Percentiles rank a stretch among this genome's conserved stretches.
These are phyloP conservation scores for Myiotriccus ornatus DNA, from an alignment of 2,797 vertebrate genomes.

Conservation along the genomic window DNA sequence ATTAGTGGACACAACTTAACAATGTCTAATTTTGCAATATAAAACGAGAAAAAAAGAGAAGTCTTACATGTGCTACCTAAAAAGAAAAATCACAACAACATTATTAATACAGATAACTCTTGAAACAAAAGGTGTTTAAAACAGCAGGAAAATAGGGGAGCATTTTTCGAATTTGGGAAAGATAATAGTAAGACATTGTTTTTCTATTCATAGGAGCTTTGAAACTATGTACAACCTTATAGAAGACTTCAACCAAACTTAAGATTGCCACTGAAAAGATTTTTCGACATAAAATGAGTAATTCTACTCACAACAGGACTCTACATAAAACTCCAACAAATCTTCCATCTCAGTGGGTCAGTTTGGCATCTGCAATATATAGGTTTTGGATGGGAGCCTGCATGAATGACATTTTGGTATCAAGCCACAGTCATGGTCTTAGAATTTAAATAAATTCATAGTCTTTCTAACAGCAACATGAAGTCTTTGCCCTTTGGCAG, in stretches of 20 bases:
- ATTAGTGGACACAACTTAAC: not conserved
- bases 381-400: slow-evolving; percentile 78
- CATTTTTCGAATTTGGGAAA: not conserved
- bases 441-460: slow-evolving; percentile 69
- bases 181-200: not conserved
- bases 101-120: not conserved
- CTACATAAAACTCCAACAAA: slow-evolving; percentile 82
- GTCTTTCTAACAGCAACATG: slow-evolving; percentile 67
- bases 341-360: slow-evolving; percentile 78
- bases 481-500: slow-evolving; percentile 58
- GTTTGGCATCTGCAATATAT: slow-evolving; percentile 82
- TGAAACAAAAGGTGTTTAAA: not conserved
- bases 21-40: not conserved
- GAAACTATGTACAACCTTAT: slow-evolving; percentile 7
- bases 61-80: not conserved
- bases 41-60: not conserved
- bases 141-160: not conserved
- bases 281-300: slow-evolving; percentile 72
- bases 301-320: slow-evolving; percentile 53
- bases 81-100: too few species aligned
- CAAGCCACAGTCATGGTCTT: slow-evolving; percentile 68
- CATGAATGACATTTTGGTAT: slow-evolving; percentile 77
- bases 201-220: not conserved
- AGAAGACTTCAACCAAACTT: not conserved
- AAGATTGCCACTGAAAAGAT: slow-evolving; percentile 40